Evolutionary conservation across 2,888 invertebrate species (phyloP).

Genomic region (Hemithea aestivaria): DNA sequence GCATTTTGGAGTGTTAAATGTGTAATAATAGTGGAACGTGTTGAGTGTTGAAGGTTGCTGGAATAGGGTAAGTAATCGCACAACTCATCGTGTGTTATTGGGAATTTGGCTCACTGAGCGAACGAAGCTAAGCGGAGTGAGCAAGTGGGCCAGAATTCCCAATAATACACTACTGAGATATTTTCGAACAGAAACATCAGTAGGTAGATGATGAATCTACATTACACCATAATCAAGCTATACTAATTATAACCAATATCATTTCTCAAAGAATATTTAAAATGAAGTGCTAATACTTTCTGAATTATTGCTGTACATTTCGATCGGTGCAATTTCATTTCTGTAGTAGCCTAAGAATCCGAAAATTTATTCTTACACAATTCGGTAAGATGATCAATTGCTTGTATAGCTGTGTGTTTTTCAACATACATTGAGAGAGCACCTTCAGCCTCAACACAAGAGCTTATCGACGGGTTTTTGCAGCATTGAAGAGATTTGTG

Average conservation of each 20-base stretch:
- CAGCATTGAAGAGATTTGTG: slow-evolving; percentile 12
- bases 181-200: slow-evolving; percentile 19
- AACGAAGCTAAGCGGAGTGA: no score
- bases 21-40: no score
- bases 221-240: slow-evolving; percentile 17
- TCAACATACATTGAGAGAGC: slow-evolving; percentile 19
- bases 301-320: slow-evolving; percentile 18
- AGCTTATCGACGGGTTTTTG: slow-evolving; percentile 18
- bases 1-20: no score
- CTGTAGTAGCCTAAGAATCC: slow-evolving; percentile 13
- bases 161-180: no score
- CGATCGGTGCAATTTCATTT: slow-evolving; percentile 15
- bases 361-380: slow-evolving; percentile 19
- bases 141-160: no score
- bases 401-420: slow-evolving; percentile 19
- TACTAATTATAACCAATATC: slow-evolving; percentile 18
- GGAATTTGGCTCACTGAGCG: no score
- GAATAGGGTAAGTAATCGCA: no score
- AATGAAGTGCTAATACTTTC: slow-evolving; percentile 19
- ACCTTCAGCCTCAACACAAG: slow-evolving; percentile 19
- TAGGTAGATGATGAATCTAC: no score
- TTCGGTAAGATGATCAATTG: slow-evolving; percentile 21
- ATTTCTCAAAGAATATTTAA: slow-evolving; percentile 16
- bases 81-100: no score
- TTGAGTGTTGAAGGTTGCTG: no score